phyloP scores from a whole-genome alignment of 2,888 invertebrate genomes.

The Emesis furor region DNA sequence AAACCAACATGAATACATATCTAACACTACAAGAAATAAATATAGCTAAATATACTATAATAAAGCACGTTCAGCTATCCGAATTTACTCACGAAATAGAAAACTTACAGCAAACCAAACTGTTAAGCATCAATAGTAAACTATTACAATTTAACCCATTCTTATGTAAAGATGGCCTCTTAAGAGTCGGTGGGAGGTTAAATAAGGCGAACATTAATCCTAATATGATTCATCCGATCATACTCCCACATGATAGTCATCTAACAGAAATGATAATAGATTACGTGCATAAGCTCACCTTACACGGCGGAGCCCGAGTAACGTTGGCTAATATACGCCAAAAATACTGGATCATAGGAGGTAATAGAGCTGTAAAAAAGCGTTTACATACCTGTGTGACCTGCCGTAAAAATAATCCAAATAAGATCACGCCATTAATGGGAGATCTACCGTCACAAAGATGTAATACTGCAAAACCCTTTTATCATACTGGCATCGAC shows the following conservation, averaged over 20 bases:
- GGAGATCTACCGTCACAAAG: constrained; percentile 46
- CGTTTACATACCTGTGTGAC: constrained; percentile 21
- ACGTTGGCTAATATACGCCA: constrained; percentile 34
- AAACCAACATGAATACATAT: background rate
- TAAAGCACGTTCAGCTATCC: background rate
- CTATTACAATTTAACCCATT: background rate
- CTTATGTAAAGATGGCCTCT: background rate
- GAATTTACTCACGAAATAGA: background rate
- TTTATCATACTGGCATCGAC: constrained; percentile 9
- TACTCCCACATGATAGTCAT: background rate
- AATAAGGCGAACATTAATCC: background rate
- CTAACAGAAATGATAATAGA: background rate
- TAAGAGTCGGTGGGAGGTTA: background rate
- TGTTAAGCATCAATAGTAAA: background rate
- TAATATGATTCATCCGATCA: background rate
- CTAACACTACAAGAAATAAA: background rate
- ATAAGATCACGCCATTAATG: constrained; percentile 46
- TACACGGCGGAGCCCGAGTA: constrained; percentile 40
- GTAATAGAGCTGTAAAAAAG: constrained; percentile 34
- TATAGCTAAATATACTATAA: background rate
- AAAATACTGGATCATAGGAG: constrained; percentile 40
- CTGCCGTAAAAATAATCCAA: constrained; percentile 41
- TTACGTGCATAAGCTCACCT: constrained; percentile 36
- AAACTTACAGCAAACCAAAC: background rate
- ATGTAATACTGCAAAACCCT: background rate